A percentile compares a stretch with the other conserved stretches of the same genome.
Conservation (phyloP, 2,797 vertebrate genomes). For the Galagoides demidoff region DNA sequence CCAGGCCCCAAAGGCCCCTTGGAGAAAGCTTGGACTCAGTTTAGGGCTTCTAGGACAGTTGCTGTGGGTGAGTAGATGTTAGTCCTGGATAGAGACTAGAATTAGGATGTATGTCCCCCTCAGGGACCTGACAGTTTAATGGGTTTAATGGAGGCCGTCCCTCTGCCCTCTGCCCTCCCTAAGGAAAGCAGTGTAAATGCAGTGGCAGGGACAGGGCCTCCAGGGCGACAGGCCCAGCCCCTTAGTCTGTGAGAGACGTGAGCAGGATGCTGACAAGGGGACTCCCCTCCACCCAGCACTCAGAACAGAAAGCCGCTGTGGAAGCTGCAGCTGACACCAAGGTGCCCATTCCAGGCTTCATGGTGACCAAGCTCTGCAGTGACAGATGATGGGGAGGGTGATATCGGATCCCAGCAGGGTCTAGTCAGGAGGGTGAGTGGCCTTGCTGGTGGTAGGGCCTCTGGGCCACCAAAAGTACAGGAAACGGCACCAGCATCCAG, state of each 20-base stretch:
- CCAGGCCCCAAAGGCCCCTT: too few species aligned
- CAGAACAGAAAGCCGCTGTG: conserved; percentile 71
- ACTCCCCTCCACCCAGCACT: not conserved
- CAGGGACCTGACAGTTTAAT: not conserved
- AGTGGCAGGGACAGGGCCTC: not conserved
- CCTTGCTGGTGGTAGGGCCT: rapidly evolving
- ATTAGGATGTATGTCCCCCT: not conserved
- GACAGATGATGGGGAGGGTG: not conserved
- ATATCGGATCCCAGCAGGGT: not conserved
- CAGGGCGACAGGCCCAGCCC: conserved; percentile 33
- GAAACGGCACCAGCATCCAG: not conserved
- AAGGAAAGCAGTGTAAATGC: not conserved
- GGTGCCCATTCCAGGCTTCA: rapidly evolving
- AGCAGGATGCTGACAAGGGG: conserved; percentile 59
- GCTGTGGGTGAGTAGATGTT: not conserved
- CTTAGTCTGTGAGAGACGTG: conserved; percentile 61
- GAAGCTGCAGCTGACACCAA: not conserved
- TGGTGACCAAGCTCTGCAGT: rapidly evolving
- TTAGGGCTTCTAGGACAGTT: not conserved
- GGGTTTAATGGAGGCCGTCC: not conserved
- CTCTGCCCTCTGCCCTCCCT: not conserved
- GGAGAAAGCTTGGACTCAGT: not conserved
- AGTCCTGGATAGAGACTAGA: not conserved
- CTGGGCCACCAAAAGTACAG: not conserved
- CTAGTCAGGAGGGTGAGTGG: rapidly evolving